phyloP scores from a whole-genome alignment of 1,140 invertebrate species.

The Tribolium madens region DNA sequence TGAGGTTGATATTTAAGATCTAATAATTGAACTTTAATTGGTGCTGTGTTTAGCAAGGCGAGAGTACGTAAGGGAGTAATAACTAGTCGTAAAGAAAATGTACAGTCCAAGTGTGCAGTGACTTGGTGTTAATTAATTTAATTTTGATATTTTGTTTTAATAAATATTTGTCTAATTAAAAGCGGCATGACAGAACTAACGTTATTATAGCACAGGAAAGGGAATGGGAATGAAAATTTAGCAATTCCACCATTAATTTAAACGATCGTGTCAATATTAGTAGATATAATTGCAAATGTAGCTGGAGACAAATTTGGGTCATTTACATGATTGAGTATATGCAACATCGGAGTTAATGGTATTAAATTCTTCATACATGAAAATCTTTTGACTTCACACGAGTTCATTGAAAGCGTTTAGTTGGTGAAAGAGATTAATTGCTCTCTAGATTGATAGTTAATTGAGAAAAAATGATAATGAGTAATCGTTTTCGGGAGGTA shows the following conservation, averaged over 20 bases:
- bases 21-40: not conserved
- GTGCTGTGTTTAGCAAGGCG: not conserved
- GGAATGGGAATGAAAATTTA: not conserved
- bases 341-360: conserved; percentile 27
- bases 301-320: conserved; percentile 36
- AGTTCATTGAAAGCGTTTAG: conserved; percentile 10
- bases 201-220: not conserved
- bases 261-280: conserved; percentile 34
- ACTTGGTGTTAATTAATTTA: too few relatives aligned
- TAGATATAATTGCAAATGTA: conserved; percentile 33
- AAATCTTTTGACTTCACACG: not conserved
- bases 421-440: conserved; percentile 14
- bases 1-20: not conserved
- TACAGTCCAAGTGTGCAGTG: not conserved
- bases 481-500: conserved; percentile 34
- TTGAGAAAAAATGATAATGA: conserved; percentile 36
- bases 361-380: conserved; percentile 21
- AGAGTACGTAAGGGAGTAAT: not conserved
- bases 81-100: not conserved
- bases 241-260: conserved; percentile 26
- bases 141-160: not conserved
- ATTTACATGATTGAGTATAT: conserved; percentile 36
- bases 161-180: conserved; percentile 3
- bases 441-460: not conserved
- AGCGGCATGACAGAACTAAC: not conserved